Evolutionary conservation across 1,140 invertebrate species (phyloP), one percentile per base, ranked within the genome.

Genomic region (Nautilus pompilius): DNA sequence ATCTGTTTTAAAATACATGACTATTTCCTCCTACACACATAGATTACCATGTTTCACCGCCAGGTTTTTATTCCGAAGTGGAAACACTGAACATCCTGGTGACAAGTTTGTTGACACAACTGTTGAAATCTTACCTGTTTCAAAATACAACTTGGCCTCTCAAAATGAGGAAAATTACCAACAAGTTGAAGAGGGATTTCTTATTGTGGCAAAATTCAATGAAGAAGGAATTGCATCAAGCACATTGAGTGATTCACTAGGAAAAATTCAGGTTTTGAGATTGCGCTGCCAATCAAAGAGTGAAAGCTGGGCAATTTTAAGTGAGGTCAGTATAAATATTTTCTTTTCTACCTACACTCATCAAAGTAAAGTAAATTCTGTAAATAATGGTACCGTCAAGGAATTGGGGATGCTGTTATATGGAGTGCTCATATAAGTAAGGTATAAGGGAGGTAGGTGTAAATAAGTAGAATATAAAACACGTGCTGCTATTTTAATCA

Each of bases 81-180:
- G 94, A 22, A 97, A 97, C 82, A 87, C 89, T 3, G 93, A 97
- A 73, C 93, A 97, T 85, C 90, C 90, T 0, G 91, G 89, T 10
- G 95, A 98, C 83, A 90, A 90, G 69, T 92, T 97, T 77, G 91
- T 91, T 73, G 93, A 96, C 72, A 93, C 93, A 2, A 91, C 90
- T 0, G 87, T 97, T 24, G 93, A 97, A 86, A 87, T 95, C 15
- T 79, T 91, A 49, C 88, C 90, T 4, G 82, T 24, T 41, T 49
- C 20, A 17, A 62, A 54, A 56, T 55, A 58, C 13, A 45, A 22
- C 26, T 2, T 54, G 10, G 58, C 28, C 22, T 22, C 54, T 32
- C 49, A 60, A 26, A 58, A 58, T n/a, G 58, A 63, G 17, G n/a
- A 32, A 5, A 55, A 32, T 20, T 58, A 69, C 10, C 59, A 63